These are phyloP conservation scores for Tenebrosternarchus preto DNA, from an alignment of 2,113 vertebrate genomes.

Conservation along the genomic window DNA sequence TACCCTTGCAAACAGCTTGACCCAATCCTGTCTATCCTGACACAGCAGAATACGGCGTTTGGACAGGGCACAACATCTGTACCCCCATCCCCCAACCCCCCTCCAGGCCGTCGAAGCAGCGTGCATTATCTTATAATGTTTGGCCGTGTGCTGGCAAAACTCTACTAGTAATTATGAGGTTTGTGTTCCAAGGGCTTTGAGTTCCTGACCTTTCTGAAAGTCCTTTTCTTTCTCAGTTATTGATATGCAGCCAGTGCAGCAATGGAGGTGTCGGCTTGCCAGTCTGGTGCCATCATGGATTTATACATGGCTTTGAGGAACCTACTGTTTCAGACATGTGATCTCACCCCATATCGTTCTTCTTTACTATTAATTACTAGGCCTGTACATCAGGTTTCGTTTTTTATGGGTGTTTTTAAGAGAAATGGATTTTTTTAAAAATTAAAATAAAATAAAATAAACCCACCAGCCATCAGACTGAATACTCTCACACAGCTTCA, in stretches of 20 bases:
- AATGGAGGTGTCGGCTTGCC: neutral
- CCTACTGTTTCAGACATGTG: neutral
- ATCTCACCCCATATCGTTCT: neutral
- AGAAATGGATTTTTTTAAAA: too few relatives aligned
- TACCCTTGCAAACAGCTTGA: neutral
- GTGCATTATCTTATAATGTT: neutral
- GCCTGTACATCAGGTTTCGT: too few relatives aligned
- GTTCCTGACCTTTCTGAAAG: constrained; percentile 12
- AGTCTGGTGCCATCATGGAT: neutral
- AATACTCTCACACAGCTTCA: neutral
- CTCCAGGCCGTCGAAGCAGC: neutral
- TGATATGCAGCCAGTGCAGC: constrained; percentile 6
- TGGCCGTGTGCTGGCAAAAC: neutral
- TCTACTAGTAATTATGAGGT: neutral
- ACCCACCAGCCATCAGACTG: neutral
- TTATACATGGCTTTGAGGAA: neutral
- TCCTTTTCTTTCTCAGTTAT: constrained; percentile 4
- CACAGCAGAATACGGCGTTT: too few relatives aligned
- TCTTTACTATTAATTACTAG: neutral
- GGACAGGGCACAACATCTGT: too few relatives aligned
- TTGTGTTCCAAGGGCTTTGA: constrained; percentile 4
- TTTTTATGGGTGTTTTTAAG: too few relatives aligned
- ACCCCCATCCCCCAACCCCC: too few relatives aligned
- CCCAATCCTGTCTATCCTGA: neutral
- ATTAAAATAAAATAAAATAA: neutral